These are phyloP conservation scores for Meghimatium bilineatum DNA, from an alignment of 2,888 invertebrate genomes.

Conservation along the genomic window DNA sequence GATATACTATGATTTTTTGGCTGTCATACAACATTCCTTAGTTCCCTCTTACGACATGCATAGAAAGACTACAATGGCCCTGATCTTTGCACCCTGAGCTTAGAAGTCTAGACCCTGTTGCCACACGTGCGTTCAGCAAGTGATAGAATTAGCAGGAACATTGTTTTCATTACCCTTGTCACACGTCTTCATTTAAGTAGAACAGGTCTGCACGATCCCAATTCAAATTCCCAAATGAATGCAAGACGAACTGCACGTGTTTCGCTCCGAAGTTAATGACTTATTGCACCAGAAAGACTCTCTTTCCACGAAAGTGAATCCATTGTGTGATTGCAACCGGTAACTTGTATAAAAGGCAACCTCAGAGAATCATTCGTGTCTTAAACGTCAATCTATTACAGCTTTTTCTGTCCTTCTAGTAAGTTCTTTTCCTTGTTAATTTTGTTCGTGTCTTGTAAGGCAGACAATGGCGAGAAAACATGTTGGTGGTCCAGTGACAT, in stretches of 20 bases:
- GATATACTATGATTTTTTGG: too few species aligned
- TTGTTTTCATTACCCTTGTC: too few species aligned
- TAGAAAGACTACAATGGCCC: too few species aligned
- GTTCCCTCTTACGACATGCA: too few species aligned
- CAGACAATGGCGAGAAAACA: not conserved
- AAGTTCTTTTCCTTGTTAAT: not conserved
- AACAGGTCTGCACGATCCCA: too few species aligned
- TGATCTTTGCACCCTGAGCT: too few species aligned
- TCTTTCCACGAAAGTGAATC: too few species aligned
- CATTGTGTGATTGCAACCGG: not conserved
- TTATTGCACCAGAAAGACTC: not conserved
- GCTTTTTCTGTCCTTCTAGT: not conserved
- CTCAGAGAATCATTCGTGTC: not conserved
- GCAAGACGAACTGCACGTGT: constrained; percentile 7
- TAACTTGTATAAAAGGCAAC: not conserved
- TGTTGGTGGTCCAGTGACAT: constrained; percentile 32
- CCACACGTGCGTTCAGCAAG: too few species aligned
- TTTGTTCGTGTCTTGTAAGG: not conserved
- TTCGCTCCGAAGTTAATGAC: not conserved
- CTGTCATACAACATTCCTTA: too few species aligned
- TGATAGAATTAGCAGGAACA: too few species aligned
- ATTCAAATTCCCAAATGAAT: not conserved
- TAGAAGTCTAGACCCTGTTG: too few species aligned
- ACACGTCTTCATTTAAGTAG: too few species aligned
- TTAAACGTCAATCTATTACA: not conserved